Base-by-base conservation (phyloP, 2,888 invertebrate species). In the Dicyrtomina minuta region DNA sequence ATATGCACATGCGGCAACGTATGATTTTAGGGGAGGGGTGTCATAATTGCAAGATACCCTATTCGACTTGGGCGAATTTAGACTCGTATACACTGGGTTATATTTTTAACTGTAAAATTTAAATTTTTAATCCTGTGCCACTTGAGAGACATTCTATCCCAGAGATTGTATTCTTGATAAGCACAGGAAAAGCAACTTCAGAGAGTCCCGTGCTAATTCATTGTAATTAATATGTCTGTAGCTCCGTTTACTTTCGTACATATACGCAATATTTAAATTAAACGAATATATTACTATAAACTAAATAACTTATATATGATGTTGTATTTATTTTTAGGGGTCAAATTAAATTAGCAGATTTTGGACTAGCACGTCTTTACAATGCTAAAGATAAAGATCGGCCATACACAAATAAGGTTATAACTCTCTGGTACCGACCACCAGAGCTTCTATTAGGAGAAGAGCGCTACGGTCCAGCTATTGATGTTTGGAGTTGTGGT, bases 401-500 rank as follows among this genome's bases (percentile, higher is more conserved):
- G 71, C 95, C 96, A 0, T 99, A 99, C 84, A 99, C 99, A 41
- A 99, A 99, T 84, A 97, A 98, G 83, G 92, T 99, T 56, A 99
- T 99, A 79, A 99, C 99, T 6, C 84, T 99, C 73, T 99, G 99
- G 98, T 99, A 99, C 84, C 87, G 99, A 12, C 98, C 99, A 41
- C 99, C 99, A 0, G 99, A 99, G 82, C 85, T 99, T 72, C 84
- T 99, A 73, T 85, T 99, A 41, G 99, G 98, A 3, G 97, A 98
- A 84, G 98, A 99, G 84, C 87, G 90, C 72, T 99, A 99, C 82
- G 97, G 97, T 0, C 95, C 98, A 0, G 91, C 96, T 0, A 95
- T 99, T 72, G 99, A 99, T 83, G 94, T 99, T 8, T 99, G 99
- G 99, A 97, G 96, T 81, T 96, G 96, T 84, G 99, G 99, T 79